These are phyloP conservation scores for Heterohyrax brucei DNA, from an alignment of 2,797 vertebrate genomes.

Conservation along the genomic window DNA sequence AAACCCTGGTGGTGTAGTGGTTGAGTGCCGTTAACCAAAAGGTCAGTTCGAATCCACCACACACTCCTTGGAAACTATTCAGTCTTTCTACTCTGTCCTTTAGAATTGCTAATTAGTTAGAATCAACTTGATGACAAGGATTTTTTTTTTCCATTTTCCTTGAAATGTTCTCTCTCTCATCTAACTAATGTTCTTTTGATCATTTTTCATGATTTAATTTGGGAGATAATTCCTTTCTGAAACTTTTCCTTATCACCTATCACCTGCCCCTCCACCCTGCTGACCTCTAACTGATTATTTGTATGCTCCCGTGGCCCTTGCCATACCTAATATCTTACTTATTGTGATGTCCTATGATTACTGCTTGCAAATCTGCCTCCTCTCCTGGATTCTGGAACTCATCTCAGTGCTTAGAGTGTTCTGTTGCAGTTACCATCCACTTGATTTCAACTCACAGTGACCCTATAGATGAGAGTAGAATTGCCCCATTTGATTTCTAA, in stretches of 20 bases:
- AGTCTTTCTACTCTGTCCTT: no score
- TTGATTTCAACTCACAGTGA: no score
- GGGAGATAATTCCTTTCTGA: not conserved
- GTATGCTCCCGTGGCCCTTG: not conserved
- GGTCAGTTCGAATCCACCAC: no score
- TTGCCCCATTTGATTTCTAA: no score
- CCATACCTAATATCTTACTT: not conserved
- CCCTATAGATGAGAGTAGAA: no score
- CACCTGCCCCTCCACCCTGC: accelerated
- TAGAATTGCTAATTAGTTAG: no score
- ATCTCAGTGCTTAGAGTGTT: not conserved
- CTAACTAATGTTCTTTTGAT: not conserved
- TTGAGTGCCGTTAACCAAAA: no score
- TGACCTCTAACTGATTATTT: not conserved
- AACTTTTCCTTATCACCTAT: not conserved
- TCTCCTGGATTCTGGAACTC: not conserved
- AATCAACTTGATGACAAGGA: no score
- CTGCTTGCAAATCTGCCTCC: not conserved
- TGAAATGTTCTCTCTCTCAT: not conserved
- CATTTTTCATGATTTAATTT: slow-evolving; percentile 1
- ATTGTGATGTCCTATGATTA: not conserved
- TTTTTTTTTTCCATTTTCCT: not conserved
- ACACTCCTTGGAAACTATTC: no score
- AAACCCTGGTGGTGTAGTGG: no score
- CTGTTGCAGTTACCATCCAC: no score